These are phyloP conservation scores for Actinemys pallida DNA, from an alignment of 2,113 vertebrate species.

Conservation along the genomic window DNA sequence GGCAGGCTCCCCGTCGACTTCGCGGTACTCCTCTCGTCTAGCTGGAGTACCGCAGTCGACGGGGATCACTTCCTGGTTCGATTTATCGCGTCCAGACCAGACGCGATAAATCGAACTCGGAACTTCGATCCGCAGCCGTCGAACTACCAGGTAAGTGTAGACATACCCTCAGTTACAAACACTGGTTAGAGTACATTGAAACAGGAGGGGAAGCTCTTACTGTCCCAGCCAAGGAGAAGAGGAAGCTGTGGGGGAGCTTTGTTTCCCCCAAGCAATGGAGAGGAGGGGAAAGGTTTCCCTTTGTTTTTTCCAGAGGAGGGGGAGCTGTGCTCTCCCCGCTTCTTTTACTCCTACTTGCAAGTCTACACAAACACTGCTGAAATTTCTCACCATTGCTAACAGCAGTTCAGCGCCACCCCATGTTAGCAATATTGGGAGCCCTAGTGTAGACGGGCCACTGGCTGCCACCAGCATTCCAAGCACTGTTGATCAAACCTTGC, in stretches of 20 bases:
- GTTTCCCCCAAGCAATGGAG: not conserved
- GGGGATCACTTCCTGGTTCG: no score
- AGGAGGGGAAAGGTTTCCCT: fast-evolving
- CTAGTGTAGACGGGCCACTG: not conserved
- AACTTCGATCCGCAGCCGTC: no score
- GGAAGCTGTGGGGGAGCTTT: not conserved
- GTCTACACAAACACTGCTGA: not conserved
- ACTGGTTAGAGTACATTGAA: not conserved
- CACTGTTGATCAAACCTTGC: not conserved
- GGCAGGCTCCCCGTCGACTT: no score
- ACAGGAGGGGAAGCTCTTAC: not conserved
- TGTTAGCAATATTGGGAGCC: not conserved
- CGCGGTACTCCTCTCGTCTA: no score
- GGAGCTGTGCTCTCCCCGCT: not conserved
- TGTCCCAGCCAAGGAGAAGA: not conserved
- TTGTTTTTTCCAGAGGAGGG: not conserved
- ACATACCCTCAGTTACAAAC: no score
- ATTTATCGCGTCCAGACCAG: no score
- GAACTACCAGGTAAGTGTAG: no score
- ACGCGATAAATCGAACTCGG: no score
- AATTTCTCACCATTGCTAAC: not conserved
- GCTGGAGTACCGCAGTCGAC: no score
- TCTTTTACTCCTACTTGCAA: not conserved
- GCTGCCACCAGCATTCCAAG: not conserved
- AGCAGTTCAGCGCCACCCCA: not conserved